These are phyloP conservation scores for Papio anubis DNA, from an alignment of 2,113 vertebrate species.

Conservation along the genomic window DNA sequence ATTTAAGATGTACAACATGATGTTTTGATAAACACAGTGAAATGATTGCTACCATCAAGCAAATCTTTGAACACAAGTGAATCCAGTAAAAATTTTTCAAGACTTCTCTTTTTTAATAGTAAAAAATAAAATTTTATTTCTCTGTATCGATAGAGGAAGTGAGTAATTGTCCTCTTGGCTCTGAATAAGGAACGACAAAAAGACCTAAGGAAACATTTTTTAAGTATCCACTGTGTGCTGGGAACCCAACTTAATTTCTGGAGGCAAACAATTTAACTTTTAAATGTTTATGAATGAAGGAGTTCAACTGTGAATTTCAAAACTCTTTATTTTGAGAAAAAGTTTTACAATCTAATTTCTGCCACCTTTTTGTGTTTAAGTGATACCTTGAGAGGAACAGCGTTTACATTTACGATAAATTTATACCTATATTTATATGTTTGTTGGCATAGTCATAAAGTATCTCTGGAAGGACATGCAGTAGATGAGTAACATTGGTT, in stretches of 20 bases:
- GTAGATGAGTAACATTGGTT: background rate
- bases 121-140: conserved; percentile 59
- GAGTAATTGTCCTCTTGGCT: conserved; percentile 58
- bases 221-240: conserved; percentile 17
- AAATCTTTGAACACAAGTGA: conserved; percentile 15
- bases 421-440: background rate
- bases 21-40: background rate
- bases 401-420: conserved; percentile 41
- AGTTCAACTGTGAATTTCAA: conserved; percentile 42
- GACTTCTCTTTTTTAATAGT: conserved; percentile 46
- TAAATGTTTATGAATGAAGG: conserved; percentile 44
- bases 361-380: conserved; percentile 23
- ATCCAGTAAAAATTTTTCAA: conserved; percentile 14
- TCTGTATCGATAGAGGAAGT: conserved; percentile 59
- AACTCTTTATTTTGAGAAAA: background rate
- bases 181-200: conserved; percentile 61
- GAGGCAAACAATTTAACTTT: conserved; percentile 44
- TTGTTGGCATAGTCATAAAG: conserved; percentile 8
- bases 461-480: background rate
- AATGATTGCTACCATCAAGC: background rate
- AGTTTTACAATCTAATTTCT: conserved; percentile 1
- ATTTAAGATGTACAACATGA: background rate
- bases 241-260: conserved; percentile 38
- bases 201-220: background rate
- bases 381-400: conserved; percentile 8